Base-by-base conservation (phyloP, 2,113 vertebrate species). In the Mormoops blainvillei region DNA sequence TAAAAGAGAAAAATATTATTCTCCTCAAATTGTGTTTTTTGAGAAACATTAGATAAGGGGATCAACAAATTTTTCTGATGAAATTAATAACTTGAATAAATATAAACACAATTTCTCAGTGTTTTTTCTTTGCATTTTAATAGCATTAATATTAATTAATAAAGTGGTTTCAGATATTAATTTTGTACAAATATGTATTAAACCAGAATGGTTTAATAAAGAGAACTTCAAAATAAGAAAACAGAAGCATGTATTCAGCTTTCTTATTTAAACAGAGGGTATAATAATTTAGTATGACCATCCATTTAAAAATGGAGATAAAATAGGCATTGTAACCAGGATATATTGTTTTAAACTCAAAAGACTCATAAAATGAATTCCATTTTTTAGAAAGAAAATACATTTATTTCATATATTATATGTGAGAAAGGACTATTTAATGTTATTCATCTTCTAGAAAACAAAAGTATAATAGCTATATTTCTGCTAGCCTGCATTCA, bases 141-240 rank as follows among this genome's bases (percentile, higher is more conserved):
- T 1, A 56, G 24, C 3, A 82, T 43, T 7, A 9, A 45, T 2
- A 36, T 50, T 74, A 50, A n/a, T 87, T 91, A 83, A 89, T 80
- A 68, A 80, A 89, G 19, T 89, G 33, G 8, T 36, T 93, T 96
- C 50, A 83, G 22, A 38, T 90, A 20, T 67, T 90, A 26, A 43
- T 90, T 89, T 96, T 90, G 26, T 73, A 89, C 18, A 67, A 89
- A 67, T 28, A 92, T 31, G 5, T 68, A 82, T 83, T 74, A 86
- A 92, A 24, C 4, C 20, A 58, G 33, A 56, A 91, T 76, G 3
- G 24, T 71, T 91, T 48, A 74, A 56, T 80, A 67, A 93, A 78
- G 85, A 91, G 4, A 83, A 28, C 54, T 84, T 93, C n/a, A 92
- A 81, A 83, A 70, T 33, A 89, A 87, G 61, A 36, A 85, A 88